Evolutionary conservation across 2,113 vertebrate genomes (phyloP).

Genomic region (Aptenodytes patagonicus): DNA sequence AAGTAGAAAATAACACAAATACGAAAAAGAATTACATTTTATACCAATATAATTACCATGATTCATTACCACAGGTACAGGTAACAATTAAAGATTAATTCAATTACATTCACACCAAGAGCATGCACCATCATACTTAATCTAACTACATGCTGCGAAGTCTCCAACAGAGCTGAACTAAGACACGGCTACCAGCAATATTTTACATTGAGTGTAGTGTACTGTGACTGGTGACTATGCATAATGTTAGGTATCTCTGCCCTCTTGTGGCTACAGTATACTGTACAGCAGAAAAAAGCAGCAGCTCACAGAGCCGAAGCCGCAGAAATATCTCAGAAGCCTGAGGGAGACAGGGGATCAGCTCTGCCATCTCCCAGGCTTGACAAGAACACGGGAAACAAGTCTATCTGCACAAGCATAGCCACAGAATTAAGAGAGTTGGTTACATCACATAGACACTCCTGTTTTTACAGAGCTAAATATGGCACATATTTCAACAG

Average conservation of each 20-base stretch:
- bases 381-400: neutral
- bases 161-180: neutral
- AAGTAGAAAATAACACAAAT: neutral
- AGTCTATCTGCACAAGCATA: neutral
- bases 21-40: neutral
- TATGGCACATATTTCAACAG: neutral
- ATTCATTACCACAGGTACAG: neutral
- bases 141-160: neutral
- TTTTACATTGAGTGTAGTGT: fast-evolving
- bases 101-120: neutral
- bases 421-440: neutral
- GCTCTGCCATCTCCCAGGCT: neutral
- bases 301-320: neutral
- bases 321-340: neutral
- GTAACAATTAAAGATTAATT: neutral
- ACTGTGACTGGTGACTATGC: fast-evolving
- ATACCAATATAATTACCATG: neutral
- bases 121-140: neutral
- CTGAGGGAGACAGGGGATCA: neutral
- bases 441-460: no score
- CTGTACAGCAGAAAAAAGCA: neutral
- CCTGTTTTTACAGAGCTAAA: neutral
- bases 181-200: neutral
- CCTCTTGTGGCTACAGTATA: neutral
- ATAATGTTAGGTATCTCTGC: neutral